Percentiles rank a stretch among this genome's conserved stretches.
phyloP scores from a whole-genome alignment of 2,888 invertebrate species.

The Bruchidius siliquastri region DNA sequence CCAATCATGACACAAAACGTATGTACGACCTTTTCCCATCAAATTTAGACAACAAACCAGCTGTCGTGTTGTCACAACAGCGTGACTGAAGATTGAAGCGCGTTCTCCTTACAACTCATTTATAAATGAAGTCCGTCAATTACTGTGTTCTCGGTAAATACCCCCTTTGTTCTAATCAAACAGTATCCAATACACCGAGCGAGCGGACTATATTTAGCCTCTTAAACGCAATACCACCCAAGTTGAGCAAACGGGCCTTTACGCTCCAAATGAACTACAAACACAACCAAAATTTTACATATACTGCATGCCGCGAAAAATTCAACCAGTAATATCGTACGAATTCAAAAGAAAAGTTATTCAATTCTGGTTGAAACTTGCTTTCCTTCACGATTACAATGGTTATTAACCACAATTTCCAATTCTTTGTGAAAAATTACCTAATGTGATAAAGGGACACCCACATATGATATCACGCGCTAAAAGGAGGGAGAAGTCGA shows the following conservation, averaged over 20 bases:
- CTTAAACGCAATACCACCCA: not conserved
- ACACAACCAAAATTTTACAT: not conserved
- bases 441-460: no score
- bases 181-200: not conserved
- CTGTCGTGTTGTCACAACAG: not conserved
- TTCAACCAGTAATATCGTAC: not conserved
- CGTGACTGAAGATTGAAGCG: not conserved
- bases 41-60: not conserved
- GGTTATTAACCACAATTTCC: no score
- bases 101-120: not conserved
- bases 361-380: no score
- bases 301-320: not conserved
- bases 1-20: not conserved
- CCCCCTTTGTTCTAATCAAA: not conserved
- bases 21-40: not conserved
- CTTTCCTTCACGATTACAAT: no score
- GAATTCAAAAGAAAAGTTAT: no score
- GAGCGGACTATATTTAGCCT: not conserved
- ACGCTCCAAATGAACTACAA: not conserved
- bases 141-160: not conserved
- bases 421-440: no score
- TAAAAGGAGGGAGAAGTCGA: no score
- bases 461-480: no score
- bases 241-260: not conserved
- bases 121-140: not conserved